These are phyloP conservation scores for Megathymus violae DNA, from an alignment of 1,140 invertebrate species.

Conservation along the genomic window DNA sequence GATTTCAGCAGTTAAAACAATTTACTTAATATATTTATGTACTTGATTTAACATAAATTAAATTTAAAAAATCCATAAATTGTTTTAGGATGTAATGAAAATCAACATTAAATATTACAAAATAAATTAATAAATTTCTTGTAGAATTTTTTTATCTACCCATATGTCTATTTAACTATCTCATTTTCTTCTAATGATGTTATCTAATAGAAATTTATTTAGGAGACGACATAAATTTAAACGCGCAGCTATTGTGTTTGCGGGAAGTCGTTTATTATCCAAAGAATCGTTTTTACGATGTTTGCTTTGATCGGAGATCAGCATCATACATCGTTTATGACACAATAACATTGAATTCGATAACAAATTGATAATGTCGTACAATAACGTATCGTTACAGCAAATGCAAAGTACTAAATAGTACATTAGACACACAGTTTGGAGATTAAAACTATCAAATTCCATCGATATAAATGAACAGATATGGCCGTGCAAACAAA, in stretches of 20 bases:
- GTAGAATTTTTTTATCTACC: slow-evolving; percentile 1
- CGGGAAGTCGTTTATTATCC: slow-evolving; percentile 70
- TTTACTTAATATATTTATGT: too few relatives aligned
- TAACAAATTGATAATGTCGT: slow-evolving; percentile 77
- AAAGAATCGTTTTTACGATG: slow-evolving; percentile 75
- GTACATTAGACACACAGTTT: too few relatives aligned
- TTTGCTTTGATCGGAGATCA: slow-evolving; percentile 73
- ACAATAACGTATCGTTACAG: slow-evolving; percentile 2
- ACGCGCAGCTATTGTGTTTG: slow-evolving; percentile 65
- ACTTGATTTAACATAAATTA: too few relatives aligned
- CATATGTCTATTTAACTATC: neutral
- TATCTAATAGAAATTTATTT: slow-evolving; percentile 47
- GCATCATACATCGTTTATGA: slow-evolving; percentile 68
- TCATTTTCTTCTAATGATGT: slow-evolving; percentile 36
- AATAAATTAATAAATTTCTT: too few relatives aligned
- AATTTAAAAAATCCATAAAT: too few relatives aligned
- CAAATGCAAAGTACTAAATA: too few relatives aligned
- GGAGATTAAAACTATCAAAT: too few relatives aligned
- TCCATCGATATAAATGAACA: too few relatives aligned
- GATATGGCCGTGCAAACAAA: too few relatives aligned
- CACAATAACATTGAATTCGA: slow-evolving; percentile 62
- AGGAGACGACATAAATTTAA: slow-evolving; percentile 59
- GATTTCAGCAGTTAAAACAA: too few relatives aligned
- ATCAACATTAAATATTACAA: too few relatives aligned
- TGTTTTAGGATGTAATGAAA: too few relatives aligned